Evolutionary conservation across 2,888 invertebrate species (phyloP).

Genomic region (Electrophaes corylata): DNA sequence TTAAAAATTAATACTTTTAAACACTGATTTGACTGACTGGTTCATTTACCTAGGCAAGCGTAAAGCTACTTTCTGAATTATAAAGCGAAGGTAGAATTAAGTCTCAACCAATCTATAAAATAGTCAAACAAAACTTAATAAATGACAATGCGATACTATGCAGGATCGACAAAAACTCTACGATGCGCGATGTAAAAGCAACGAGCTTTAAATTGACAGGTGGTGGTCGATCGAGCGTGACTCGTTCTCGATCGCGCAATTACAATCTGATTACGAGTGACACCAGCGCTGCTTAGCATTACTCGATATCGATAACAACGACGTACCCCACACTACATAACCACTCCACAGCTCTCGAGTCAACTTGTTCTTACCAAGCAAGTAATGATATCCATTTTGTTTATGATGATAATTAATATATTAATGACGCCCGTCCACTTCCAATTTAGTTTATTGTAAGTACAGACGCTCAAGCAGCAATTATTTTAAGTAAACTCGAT

Average conservation of each 20-base stretch:
- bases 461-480: conserved; percentile 65
- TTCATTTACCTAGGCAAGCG: background rate
- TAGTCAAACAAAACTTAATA: conserved; percentile 7
- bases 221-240: conserved; percentile 57
- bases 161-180: conserved; percentile 25
- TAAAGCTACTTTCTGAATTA: background rate
- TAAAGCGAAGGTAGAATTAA: background rate
- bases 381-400: conserved; percentile 81
- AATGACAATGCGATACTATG: conserved; percentile 17
- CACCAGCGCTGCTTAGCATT: conserved; percentile 47
- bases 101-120: background rate
- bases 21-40: background rate
- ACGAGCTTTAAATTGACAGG: conserved; percentile 62
- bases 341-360: conserved; percentile 69
- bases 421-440: conserved; percentile 68
- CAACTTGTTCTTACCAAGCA: conserved; percentile 70
- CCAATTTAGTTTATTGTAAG: conserved; percentile 67
- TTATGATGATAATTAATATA: conserved; percentile 68
- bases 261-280: conserved; percentile 73
- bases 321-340: conserved; percentile 60
- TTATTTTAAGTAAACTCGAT: conserved; percentile 74
- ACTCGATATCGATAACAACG: conserved; percentile 66
- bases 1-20: background rate
- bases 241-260: conserved; percentile 65
- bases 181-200: conserved; percentile 32